A percentile compares a stretch with the other conserved stretches of the same genome.
phyloP scores from a whole-genome alignment of 1,140 invertebrate species.

The Scaptomyza graminum region DNA sequence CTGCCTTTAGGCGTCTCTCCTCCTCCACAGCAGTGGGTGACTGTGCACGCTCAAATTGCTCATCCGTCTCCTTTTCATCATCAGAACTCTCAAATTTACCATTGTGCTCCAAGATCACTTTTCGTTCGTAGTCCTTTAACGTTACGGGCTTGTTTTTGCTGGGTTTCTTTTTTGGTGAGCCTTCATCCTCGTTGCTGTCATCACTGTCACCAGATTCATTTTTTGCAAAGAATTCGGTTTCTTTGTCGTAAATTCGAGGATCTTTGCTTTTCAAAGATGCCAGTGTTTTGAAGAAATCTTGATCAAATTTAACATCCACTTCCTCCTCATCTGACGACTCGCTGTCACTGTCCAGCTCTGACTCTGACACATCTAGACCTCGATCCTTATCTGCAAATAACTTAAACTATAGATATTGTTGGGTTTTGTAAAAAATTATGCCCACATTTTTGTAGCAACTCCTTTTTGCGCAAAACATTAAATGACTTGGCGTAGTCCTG shows the following conservation, averaged over 20 bases:
- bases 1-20: slow-evolving; percentile 88
- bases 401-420: no score
- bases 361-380: slow-evolving; percentile 86
- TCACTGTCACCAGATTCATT: slow-evolving; percentile 52
- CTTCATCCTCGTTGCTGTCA: slow-evolving; percentile 63
- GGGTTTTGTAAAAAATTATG: slow-evolving; percentile 10
- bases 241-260: slow-evolving; percentile 93
- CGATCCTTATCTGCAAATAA: slow-evolving; percentile 90
- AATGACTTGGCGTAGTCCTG: slow-evolving; percentile 93
- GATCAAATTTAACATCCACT: slow-evolving; percentile 88
- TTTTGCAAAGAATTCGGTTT: slow-evolving; percentile 88
- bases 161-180: slow-evolving; percentile 66
- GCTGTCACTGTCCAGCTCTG: slow-evolving; percentile 84
- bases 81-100: slow-evolving; percentile 85
- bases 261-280: slow-evolving; percentile 94
- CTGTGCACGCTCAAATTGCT: slow-evolving; percentile 42
- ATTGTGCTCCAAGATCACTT: slow-evolving; percentile 89
- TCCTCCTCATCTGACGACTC: slow-evolving; percentile 86
- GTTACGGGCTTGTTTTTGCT: slow-evolving; percentile 86
- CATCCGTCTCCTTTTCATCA: slow-evolving; percentile 38
- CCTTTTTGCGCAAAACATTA: slow-evolving; percentile 91
- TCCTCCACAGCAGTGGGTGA: slow-evolving; percentile 88
- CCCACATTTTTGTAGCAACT: slow-evolving; percentile 93
- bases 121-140: slow-evolving; percentile 92
- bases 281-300: slow-evolving; percentile 93